These are phyloP conservation scores for Parnassius mnemosyne DNA, from an alignment of 2,888 invertebrate genomes.

Conservation along the genomic window DNA sequence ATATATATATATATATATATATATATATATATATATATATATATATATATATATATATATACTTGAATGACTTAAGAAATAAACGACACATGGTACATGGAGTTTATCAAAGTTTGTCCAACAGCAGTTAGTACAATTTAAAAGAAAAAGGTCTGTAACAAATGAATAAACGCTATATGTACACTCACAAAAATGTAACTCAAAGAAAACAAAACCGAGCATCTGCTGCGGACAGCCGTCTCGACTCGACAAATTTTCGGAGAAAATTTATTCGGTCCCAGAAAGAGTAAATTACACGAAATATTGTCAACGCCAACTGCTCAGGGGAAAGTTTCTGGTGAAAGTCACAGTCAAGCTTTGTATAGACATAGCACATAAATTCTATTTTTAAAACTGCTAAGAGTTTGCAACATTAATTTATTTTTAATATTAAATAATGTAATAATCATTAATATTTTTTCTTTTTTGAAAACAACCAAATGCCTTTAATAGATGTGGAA, in stretches of 20 bases:
- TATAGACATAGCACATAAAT: not conserved
- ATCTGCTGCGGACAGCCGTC: conserved; percentile 56
- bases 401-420: conserved; percentile 1
- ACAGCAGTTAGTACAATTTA: not conserved
- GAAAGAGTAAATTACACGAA: conserved; percentile 71
- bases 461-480: too few relatives aligned
- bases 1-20: too few relatives aligned
- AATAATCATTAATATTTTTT: too few relatives aligned
- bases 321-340: conserved; percentile 37
- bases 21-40: too few relatives aligned
- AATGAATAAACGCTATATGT: conserved; percentile 8
- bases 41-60: too few relatives aligned
- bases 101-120: too few relatives aligned
- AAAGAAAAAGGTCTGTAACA: conserved; percentile 1
- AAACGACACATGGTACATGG: too few relatives aligned
- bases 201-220: conserved; percentile 44
- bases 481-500: too few relatives aligned
- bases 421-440: not conserved
- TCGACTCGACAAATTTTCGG: conserved; percentile 35
- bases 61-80: too few relatives aligned
- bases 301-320: conserved; percentile 65
- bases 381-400: conserved; percentile 25
- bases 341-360: conserved; percentile 2
- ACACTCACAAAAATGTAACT: conserved; percentile 33
- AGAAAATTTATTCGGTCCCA: conserved; percentile 67